Conservation (phyloP, 1,140 invertebrate genomes). For the Helicoverpa zea region DNA sequence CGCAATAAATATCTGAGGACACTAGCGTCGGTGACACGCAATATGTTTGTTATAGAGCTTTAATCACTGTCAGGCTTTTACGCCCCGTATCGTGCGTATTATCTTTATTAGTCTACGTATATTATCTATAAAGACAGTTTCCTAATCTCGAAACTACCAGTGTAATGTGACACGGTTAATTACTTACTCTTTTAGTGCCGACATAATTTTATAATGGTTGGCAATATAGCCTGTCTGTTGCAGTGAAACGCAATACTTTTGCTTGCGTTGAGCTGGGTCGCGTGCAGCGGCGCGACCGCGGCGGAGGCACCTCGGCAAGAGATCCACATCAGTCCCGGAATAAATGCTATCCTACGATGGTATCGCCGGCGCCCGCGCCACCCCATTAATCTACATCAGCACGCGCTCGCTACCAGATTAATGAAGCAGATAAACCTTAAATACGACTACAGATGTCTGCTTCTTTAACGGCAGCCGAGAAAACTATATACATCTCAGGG, state of each 20-base stretch:
- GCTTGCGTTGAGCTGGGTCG: slow-evolving; percentile 53
- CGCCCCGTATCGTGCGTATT: slow-evolving; percentile 40
- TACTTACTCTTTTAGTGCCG: slow-evolving; percentile 48
- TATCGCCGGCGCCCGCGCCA: slow-evolving; percentile 76
- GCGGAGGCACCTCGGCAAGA: slow-evolving; percentile 53
- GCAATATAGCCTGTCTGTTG: slow-evolving; percentile 33
- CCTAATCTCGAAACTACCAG: slow-evolving; percentile 36
- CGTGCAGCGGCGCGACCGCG: slow-evolving; percentile 64
- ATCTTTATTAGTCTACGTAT: slow-evolving; percentile 47
- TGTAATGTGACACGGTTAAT: slow-evolving; percentile 45
- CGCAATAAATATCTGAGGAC: slow-evolving; percentile 20
- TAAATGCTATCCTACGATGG: slow-evolving; percentile 75
- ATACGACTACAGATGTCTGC: slow-evolving; percentile 80
- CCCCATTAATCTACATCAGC: slow-evolving; percentile 84
- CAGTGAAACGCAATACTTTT: slow-evolving; percentile 50
- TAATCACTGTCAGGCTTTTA: slow-evolving; percentile 46
- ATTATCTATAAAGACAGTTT: slow-evolving; percentile 41
- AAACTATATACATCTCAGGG: slow-evolving; percentile 59
- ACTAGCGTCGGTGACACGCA: slow-evolving; percentile 8
- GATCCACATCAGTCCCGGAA: slow-evolving; percentile 75
- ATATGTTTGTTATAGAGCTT: slow-evolving; percentile 38
- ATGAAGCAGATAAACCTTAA: slow-evolving; percentile 83
- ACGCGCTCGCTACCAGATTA: slow-evolving; percentile 80
- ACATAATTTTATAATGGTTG: slow-evolving; percentile 50
- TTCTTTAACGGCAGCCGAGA: slow-evolving; percentile 67